Evolutionary conservation across 2,797 vertebrate genomes (phyloP), one percentile per base, ranked within the genome.

Genomic region (Chelmon rostratus): DNA sequence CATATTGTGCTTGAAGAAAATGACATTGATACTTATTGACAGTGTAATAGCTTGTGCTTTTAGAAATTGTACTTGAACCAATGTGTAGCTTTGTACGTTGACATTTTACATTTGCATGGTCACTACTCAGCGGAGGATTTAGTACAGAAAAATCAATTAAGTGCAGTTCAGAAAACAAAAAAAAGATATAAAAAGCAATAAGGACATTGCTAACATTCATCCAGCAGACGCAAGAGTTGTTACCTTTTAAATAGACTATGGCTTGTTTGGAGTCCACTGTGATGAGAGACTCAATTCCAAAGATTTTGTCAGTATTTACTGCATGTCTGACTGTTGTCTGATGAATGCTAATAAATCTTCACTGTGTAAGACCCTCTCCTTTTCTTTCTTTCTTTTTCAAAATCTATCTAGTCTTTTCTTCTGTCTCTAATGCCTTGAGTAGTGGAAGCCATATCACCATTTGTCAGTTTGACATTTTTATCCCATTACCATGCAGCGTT

Each of bases 391-490:
- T 40, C 40, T 6, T 40, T 11, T 40, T 6, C n/a, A n/a, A 11
- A 42, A 56, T 63, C 49, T 58, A 12, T 28, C n/a, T 6, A 19
- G 33, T 46, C 19, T 47, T 59, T 67, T 70, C 21, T 64, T 59
- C 18, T 61, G 25, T 44, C 40, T 70, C 21, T 62, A 49, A 47
- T 37, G 47, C 61, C 40, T 62, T 75, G 53, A 59, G 21, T 18
- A 47, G 25, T 68, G 42, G 76, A 83, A 76, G 58, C 71, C 67
- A 80, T 65, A 38, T 44, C 47, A 75, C 58, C 59, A 72, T 85
- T 86, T 73, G 62, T 89, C 75, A 87, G 25, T 78, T 76, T 89
- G 84, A 87, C 76, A 79, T 81, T 88, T 86, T 86, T 73, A 85
- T 79, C 59, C 46, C 37, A 82, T 89, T 73, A 73, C 46, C 33